Evolutionary conservation across 2,797 vertebrate species (phyloP).

Genomic region (Mareca penelope): DNA sequence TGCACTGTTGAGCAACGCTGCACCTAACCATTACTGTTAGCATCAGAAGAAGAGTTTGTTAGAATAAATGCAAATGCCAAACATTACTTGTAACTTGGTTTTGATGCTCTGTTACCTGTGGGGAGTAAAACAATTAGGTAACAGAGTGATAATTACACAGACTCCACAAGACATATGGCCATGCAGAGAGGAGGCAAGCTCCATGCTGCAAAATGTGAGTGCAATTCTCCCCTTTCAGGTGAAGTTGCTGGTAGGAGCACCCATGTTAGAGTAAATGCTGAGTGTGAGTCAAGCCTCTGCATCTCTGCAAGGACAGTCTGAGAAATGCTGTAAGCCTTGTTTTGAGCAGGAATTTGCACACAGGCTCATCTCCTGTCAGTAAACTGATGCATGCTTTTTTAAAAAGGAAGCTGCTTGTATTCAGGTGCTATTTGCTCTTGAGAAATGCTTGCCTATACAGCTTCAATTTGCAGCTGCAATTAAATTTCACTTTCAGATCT

Average conservation of each 20-base stretch:
- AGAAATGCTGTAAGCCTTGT: background rate
- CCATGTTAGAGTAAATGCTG: background rate
- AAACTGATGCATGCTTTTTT: background rate
- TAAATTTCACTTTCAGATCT: background rate
- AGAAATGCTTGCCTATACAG: background rate
- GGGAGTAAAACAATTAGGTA: background rate
- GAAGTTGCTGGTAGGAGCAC: background rate
- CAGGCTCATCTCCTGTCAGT: background rate
- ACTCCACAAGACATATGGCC: background rate
- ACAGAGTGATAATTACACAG: background rate
- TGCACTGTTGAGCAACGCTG: background rate
- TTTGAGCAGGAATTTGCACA: background rate
- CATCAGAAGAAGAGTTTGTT: background rate
- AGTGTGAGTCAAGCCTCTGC: background rate
- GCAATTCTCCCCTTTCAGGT: background rate
- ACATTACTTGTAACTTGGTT: background rate
- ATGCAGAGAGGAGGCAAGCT: background rate
- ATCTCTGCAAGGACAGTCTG: background rate
- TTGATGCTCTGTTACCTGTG: background rate
- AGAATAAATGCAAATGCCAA: background rate
- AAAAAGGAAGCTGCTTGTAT: background rate
- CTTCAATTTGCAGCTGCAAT: background rate
- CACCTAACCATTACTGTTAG: background rate
- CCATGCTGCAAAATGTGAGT: accelerated
- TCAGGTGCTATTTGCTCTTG: background rate